Percentiles rank a stretch among this genome's conserved stretches.
These are phyloP conservation scores for Molossus molossus DNA, from an alignment of 2,797 vertebrate genomes.

Conservation along the genomic window DNA sequence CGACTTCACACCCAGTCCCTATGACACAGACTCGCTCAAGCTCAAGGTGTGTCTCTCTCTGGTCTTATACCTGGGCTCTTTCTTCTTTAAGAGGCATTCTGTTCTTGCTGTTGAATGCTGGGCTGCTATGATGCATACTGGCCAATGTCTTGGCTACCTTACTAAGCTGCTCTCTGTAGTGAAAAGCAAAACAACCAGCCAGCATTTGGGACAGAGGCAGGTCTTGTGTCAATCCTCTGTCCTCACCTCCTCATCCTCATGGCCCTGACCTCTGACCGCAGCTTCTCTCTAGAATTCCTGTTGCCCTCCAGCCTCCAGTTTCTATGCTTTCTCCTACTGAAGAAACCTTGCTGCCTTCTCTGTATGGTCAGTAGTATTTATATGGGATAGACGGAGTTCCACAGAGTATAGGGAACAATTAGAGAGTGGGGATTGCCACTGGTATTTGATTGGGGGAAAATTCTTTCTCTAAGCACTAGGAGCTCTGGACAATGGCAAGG, in stretches of 20 bases:
- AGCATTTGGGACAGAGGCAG: not conserved
- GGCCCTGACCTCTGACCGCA: not conserved
- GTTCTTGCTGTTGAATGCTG: not conserved
- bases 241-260: accelerated
- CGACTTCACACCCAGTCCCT: constrained; percentile 98
- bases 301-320: not conserved
- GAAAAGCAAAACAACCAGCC: not conserved
- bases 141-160: not conserved
- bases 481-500: too few relatives aligned
- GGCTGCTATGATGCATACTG: accelerated
- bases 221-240: not conserved
- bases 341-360: not conserved
- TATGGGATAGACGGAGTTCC: not conserved
- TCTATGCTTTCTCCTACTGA: not conserved
- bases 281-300: not conserved
- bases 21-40: constrained; percentile 98
- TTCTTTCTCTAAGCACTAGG: not conserved
- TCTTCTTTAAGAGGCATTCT: not conserved
- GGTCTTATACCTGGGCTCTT: not conserved
- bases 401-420: accelerated
- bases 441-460: too few relatives aligned
- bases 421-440: not conserved
- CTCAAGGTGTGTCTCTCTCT: constrained; percentile 93
- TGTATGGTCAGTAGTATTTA: not conserved
- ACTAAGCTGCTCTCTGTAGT: too few relatives aligned